These are phyloP conservation scores for Brachionus angularis DNA, from an alignment of 1,140 invertebrate genomes.

Conservation along the genomic window DNA sequence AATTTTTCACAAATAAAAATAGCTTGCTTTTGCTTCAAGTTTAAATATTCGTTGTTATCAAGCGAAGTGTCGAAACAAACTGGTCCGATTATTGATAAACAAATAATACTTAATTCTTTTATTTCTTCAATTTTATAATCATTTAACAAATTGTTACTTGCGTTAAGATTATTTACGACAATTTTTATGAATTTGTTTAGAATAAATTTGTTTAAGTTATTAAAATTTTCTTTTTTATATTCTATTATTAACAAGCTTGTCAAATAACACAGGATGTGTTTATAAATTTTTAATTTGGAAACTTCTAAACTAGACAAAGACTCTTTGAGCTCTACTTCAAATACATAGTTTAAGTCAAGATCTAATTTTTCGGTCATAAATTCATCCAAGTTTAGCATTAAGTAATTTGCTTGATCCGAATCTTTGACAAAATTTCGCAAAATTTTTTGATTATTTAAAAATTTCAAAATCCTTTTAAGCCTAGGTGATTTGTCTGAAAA, in stretches of 20 bases:
- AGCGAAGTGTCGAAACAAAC: background rate
- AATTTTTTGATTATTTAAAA: background rate
- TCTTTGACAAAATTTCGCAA: background rate
- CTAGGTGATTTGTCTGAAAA: background rate
- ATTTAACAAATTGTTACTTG: no score
- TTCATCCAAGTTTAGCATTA: no score
- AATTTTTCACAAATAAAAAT: background rate
- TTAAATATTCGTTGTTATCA: background rate
- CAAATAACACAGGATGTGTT: background rate
- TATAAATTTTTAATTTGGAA: background rate
- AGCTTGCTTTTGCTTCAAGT: background rate
- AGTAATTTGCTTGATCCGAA: no score
- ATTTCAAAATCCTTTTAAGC: constrained; percentile 10
- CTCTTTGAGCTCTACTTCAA: background rate
- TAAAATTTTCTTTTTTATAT: background rate
- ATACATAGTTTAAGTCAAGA: background rate
- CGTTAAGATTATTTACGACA: background rate
- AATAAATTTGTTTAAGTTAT: background rate
- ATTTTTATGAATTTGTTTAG: background rate
- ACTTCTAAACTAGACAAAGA: background rate
- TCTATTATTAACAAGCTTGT: background rate
- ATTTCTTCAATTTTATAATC: background rate
- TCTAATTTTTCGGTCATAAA: constrained; percentile 16
- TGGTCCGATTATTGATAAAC: constrained; percentile 3
- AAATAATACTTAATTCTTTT: background rate